These are phyloP conservation scores for Eupithecia centaureata DNA, from an alignment of 2,888 invertebrate genomes.

Conservation along the genomic window DNA sequence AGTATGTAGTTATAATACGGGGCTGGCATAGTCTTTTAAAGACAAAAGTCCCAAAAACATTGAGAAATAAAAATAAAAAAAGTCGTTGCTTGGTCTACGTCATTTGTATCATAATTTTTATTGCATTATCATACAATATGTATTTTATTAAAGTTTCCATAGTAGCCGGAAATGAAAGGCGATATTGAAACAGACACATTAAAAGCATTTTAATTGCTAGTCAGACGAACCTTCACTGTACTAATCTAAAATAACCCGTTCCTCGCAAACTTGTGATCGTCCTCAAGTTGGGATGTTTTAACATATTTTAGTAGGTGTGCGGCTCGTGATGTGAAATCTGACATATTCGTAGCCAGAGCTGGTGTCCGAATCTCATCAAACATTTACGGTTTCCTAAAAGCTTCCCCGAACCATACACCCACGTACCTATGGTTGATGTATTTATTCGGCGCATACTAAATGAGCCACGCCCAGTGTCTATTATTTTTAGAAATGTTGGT, in stretches of 20 bases:
- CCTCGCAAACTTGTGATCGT: neutral
- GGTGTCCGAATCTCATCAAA: slow-evolving; percentile 77
- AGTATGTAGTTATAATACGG: too few species aligned
- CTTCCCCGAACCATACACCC: slow-evolving; percentile 53
- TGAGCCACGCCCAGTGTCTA: slow-evolving; percentile 48
- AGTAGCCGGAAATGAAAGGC: too few species aligned
- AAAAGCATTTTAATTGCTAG: neutral
- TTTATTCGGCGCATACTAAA: slow-evolving; percentile 65
- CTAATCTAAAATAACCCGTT: neutral
- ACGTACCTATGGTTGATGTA: slow-evolving; percentile 52
- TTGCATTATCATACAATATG: too few species aligned
- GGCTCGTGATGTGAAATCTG: slow-evolving; percentile 36
- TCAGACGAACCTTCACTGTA: neutral
- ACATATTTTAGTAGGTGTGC: slow-evolving; percentile 8
- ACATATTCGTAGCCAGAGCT: slow-evolving; percentile 48
- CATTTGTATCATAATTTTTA: too few species aligned
- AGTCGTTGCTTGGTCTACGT: neutral
- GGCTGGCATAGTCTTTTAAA: too few species aligned
- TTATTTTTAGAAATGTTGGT: slow-evolving; percentile 27
- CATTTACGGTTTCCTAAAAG: slow-evolving; percentile 74
- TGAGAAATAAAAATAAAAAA: neutral
- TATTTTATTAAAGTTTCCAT: too few species aligned
- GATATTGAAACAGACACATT: neutral
- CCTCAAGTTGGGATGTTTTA: neutral
- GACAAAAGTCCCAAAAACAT: too few species aligned